Conservation (phyloP, 2,113 vertebrate genomes). For the Syngnathus scovelli region DNA sequence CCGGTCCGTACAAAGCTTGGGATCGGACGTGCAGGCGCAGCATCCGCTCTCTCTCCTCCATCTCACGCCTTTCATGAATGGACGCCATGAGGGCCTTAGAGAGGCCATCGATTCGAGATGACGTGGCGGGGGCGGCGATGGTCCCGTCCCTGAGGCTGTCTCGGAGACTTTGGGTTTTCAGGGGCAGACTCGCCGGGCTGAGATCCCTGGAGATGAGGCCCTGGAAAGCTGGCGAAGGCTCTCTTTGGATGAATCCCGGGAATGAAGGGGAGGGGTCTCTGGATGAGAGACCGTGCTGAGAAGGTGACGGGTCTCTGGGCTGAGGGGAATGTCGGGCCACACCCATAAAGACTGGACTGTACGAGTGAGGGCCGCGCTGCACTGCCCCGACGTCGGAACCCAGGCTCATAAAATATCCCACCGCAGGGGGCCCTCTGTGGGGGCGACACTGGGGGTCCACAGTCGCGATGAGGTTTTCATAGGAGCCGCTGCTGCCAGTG, state of each 20-base stretch:
- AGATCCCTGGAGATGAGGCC: slow-evolving; percentile 43
- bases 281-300: slow-evolving; percentile 45
- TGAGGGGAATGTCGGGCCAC: slow-evolving; percentile 67
- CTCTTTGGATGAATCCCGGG: slow-evolving; percentile 54
- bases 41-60: slow-evolving; percentile 84
- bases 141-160: slow-evolving; percentile 44
- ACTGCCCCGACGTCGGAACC: slow-evolving; percentile 71
- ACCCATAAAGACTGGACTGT: slow-evolving; percentile 79
- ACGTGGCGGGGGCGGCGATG: slow-evolving; percentile 61
- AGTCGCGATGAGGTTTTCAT: slow-evolving; percentile 83
- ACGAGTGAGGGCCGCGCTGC: slow-evolving; percentile 71
- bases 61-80: slow-evolving; percentile 85
- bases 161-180: slow-evolving; percentile 34
- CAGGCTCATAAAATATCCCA: slow-evolving; percentile 76
- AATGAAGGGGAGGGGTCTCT: slow-evolving; percentile 55
- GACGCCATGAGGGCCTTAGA: slow-evolving; percentile 91
- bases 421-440: slow-evolving; percentile 66
- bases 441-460: slow-evolving; percentile 63
- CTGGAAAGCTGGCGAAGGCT: slow-evolving; percentile 36
- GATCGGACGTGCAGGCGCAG: slow-evolving; percentile 77
- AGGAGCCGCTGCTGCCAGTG: slow-evolving; percentile 80
- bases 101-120: slow-evolving; percentile 81
- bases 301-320: slow-evolving; percentile 62
- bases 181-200: slow-evolving; percentile 23
- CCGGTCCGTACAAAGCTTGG: slow-evolving; percentile 76